Evolutionary conservation across 2,113 vertebrate species (phyloP), one percentile per base, ranked within the genome.

Genomic region (Mixornis gularis): DNA sequence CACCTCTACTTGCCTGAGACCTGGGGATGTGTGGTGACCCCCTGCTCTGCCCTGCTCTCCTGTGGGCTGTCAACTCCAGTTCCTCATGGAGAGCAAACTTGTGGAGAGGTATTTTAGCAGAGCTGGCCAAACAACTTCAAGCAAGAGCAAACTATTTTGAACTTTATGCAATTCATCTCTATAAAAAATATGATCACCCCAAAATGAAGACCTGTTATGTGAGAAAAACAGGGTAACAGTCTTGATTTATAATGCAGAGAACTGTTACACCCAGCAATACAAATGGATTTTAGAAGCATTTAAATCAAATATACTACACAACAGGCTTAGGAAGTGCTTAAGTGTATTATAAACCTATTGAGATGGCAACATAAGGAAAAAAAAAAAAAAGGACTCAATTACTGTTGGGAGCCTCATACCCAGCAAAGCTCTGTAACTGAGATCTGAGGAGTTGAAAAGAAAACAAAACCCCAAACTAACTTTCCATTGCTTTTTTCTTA

Each of bases 381-480:
- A 27, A 34, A 44, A 27, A 64, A 92, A 77, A 27, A 51, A 68
- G 24, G 26, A 66, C 52, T 62, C 30, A 36, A 0, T 70, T 94
- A 87, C 40, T 36, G 32, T 10, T 77, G 21, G 43, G 40, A 89
- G 19, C 20, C 64, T 91, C 71, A 66, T 52, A 80, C 22, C 8
- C 79, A 70, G 30, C 55, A 62, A 52, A 29, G 43, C 21, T 71
- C 81, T 87, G 30, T 27, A 85, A 85, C 15, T 63, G 59, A 34
- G 58, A 90, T 55, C 73, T 0, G 3, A 87, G n/a, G 38, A 79
- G 34, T 10, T 79, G 55, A 78, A 88, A 94, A 76, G 26, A 83
- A 91, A 92, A 70, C 38, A 85, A 89, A 82, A 49, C 12, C 38
- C 48, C 18, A 85, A 92, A 73, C 79, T 85, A 93, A 84, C 38